A percentile compares a stretch with the other conserved stretches of the same genome.
Conservation (phyloP, 2,797 vertebrate species). For the Hydrolagus colliei region DNA sequence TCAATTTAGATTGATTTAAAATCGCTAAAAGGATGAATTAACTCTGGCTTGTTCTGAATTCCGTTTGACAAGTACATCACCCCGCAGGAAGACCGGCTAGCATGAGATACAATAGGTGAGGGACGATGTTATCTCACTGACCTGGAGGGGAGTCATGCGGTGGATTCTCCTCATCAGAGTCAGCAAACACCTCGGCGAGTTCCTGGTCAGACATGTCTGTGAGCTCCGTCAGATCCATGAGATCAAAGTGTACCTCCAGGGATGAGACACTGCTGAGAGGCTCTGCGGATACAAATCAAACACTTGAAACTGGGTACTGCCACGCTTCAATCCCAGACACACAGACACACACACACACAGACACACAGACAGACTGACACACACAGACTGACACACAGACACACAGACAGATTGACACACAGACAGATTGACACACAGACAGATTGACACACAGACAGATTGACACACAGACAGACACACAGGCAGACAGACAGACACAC, state of each 20-base stretch:
- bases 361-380: no score
- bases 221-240: slow-evolving; percentile 88
- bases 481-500: no score
- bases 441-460: no score
- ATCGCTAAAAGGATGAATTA: neutral
- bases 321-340: no score
- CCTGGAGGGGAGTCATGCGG: slow-evolving; percentile 70
- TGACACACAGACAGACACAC: no score
- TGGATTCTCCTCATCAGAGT: slow-evolving; percentile 84
- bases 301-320: no score
- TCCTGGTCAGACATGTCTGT: slow-evolving; percentile 98
- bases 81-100: neutral
- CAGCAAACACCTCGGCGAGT: slow-evolving; percentile 86
- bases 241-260: slow-evolving; percentile 94
- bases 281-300: slow-evolving; percentile 56
- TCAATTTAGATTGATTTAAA: neutral
- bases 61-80: neutral
- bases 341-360: neutral
- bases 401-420: no score
- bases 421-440: no score
- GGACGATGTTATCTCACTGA: slow-evolving; percentile 45
- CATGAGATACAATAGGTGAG: neutral
- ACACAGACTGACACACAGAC: no score
- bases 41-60: neutral
- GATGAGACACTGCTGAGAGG: slow-evolving; percentile 94